Percentiles rank a stretch among this genome's conserved stretches.
Evolutionary conservation across 2,113 vertebrate genomes (phyloP).

Genomic region (Lasiurus cinereus): DNA sequence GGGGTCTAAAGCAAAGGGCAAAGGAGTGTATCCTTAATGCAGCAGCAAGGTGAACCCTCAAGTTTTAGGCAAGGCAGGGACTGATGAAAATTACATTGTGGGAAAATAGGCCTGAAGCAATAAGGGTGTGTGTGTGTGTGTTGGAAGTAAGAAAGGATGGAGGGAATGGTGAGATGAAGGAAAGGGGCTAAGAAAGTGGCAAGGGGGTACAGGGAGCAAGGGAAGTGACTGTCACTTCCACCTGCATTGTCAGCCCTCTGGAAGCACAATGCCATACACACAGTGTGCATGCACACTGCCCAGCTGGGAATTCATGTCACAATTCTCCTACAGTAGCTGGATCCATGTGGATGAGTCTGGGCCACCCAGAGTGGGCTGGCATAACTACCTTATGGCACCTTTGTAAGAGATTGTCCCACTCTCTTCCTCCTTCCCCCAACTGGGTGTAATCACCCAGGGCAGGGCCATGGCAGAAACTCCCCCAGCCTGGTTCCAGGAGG

Average conservation of each 20-base stretch:
- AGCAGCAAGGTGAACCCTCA: too few relatives aligned
- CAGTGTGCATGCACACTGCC: neutral
- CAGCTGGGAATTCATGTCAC: neutral
- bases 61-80: neutral
- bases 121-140: neutral
- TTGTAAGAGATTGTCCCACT: neutral
- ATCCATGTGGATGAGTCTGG: neutral
- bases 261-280: neutral
- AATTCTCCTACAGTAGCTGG: neutral
- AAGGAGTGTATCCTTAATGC: neutral
- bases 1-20: neutral
- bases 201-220: neutral
- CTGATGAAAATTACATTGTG: neutral
- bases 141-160: neutral
- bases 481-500: neutral
- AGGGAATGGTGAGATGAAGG: neutral
- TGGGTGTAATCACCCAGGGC: neutral
- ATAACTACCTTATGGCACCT: neutral
- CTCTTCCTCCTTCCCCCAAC: conserved; percentile 7
- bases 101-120: neutral
- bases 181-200: neutral
- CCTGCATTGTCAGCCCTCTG: neutral
- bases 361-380: neutral
- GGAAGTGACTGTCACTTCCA: neutral
- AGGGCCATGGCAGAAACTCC: neutral